Conservation (phyloP, 53 echinoderm and acorn worm species). For the Holothuria leucospilota region DNA sequence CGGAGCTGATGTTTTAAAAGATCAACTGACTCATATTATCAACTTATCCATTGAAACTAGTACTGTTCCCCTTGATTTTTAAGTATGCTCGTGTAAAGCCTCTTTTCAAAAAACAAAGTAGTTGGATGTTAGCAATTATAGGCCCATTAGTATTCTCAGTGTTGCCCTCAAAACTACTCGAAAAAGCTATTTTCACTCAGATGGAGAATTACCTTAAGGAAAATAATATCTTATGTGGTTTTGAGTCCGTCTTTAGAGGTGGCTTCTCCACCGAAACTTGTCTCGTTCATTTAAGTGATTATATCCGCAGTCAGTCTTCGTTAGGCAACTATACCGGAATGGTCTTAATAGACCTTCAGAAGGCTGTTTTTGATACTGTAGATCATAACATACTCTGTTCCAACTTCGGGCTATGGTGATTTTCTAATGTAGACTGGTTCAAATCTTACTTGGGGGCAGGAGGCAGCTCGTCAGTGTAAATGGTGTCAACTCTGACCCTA, state of each 20-base stretch:
- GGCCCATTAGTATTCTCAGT: conserved; percentile 55
- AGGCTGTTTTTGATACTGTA: conserved; percentile 68
- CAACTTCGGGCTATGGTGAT: conserved; percentile 55
- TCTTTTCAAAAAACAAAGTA: conserved; percentile 56
- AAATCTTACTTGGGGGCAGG: conserved; percentile 59
- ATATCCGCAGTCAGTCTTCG: conserved; percentile 51
- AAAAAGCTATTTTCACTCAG: conserved; percentile 50
- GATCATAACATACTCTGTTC: conserved; percentile 60
- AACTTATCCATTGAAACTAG: conserved; percentile 58
- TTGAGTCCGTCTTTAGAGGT: conserved; percentile 63
- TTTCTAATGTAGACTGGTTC: conserved; percentile 40
- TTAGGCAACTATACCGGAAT: conserved; percentile 54
- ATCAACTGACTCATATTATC: conserved; percentile 47
- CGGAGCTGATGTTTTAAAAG: conserved; percentile 41
- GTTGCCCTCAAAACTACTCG: conserved; percentile 51
- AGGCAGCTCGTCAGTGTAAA: conserved; percentile 59
- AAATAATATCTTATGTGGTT: conserved; percentile 40
- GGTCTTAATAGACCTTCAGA: conserved; percentile 69
- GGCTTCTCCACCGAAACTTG: conserved; percentile 54
- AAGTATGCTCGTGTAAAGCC: conserved; percentile 56
- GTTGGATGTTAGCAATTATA: conserved; percentile 64
- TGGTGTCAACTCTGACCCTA: conserved; percentile 36
- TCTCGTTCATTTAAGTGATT: conserved; percentile 61
- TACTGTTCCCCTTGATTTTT: conserved; percentile 54
- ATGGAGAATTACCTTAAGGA: conserved; percentile 47